Percentiles rank a stretch among this genome's conserved stretches.
Conservation (phyloP, 2,113 vertebrate genomes). For the Myxocyprinus asiaticus region DNA sequence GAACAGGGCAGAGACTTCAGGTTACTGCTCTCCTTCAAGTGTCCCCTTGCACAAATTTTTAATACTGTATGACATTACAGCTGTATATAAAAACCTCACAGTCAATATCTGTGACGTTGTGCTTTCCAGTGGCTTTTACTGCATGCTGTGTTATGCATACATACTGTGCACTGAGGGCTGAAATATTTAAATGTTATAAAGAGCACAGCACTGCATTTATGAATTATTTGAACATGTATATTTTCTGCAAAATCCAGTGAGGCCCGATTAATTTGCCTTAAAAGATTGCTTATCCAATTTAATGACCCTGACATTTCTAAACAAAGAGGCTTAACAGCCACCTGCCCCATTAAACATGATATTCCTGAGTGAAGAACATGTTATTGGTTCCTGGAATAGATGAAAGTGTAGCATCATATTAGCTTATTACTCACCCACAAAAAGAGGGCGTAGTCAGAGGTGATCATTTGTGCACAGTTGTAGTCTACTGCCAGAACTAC, state of each 20-base stretch:
- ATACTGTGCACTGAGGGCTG: neutral
- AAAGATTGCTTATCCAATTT: slow-evolving; percentile 31
- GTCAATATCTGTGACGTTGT: slow-evolving; percentile 42
- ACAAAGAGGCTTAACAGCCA: slow-evolving; percentile 49
- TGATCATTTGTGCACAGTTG: neutral
- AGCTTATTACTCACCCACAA: slow-evolving; percentile 30
- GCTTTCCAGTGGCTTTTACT: slow-evolving; percentile 1
- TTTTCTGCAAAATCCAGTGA: neutral
- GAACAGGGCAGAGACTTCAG: slow-evolving; percentile 52
- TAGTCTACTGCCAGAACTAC: too few species aligned
- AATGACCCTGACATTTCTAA: slow-evolving; percentile 22
- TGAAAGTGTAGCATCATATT: slow-evolving; percentile 6
- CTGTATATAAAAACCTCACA: slow-evolving; percentile 31
- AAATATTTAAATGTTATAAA: neutral
- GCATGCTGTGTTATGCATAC: neutral
- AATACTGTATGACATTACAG: slow-evolving; percentile 34
- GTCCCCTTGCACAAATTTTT: slow-evolving; percentile 58
- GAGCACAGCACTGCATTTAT: neutral
- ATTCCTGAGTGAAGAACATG: slow-evolving; percentile 11
- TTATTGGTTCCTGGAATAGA: slow-evolving; percentile 39
- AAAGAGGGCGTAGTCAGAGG: neutral
- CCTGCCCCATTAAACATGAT: slow-evolving; percentile 3
- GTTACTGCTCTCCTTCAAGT: slow-evolving; percentile 49
- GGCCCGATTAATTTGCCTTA: slow-evolving; percentile 30
- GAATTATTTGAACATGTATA: neutral